These are phyloP conservation scores for Eupithecia dodoneata DNA, from an alignment of 2,888 invertebrate species.

Conservation along the genomic window DNA sequence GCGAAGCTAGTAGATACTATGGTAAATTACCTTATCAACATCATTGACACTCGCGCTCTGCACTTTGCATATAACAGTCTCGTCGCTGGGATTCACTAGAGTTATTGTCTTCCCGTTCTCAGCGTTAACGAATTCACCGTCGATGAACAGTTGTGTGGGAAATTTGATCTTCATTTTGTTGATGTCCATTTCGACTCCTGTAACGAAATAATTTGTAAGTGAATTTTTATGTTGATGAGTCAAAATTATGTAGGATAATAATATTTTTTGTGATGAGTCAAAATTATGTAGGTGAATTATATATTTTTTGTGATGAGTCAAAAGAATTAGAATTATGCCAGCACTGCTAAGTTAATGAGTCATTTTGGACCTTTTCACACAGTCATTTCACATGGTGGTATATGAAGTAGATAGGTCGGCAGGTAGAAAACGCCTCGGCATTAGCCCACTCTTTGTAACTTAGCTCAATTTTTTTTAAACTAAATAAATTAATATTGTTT, in stretches of 20 bases:
- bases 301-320: not conserved
- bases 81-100: slow-evolving; percentile 93
- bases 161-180: slow-evolving; percentile 94
- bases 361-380: no score
- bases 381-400: no score
- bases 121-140: slow-evolving; percentile 94
- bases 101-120: slow-evolving; percentile 86
- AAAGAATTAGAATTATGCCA: not conserved
- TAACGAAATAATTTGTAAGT: not conserved
- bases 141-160: slow-evolving; percentile 95
- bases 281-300: not conserved
- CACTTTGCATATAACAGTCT: slow-evolving; percentile 90
- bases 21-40: slow-evolving; percentile 85
- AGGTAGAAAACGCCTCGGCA: no score
- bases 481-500: no score
- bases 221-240: not conserved
- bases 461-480: no score
- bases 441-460: no score
- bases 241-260: not conserved
- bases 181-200: slow-evolving; percentile 87
- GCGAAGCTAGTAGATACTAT: no score
- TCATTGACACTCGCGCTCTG: slow-evolving; percentile 90
- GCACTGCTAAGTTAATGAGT: no score
- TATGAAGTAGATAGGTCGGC: no score
- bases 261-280: not conserved